These are phyloP conservation scores for Gerris lacustris DNA, from an alignment of 2,888 invertebrate genomes.

Conservation along the genomic window DNA sequence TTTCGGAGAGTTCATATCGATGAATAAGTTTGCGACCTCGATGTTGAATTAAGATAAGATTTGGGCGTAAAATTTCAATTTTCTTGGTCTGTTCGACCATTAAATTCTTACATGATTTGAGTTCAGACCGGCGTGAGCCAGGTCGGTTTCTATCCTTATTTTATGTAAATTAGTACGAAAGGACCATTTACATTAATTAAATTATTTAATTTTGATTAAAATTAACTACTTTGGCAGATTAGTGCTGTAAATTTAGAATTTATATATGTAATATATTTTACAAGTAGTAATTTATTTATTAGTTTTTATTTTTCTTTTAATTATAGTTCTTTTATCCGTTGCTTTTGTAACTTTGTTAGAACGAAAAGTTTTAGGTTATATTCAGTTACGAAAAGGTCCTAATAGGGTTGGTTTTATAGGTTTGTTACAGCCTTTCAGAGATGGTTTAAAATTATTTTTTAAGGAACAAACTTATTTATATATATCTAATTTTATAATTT, in stretches of 20 bases:
- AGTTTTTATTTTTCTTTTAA: constrained; percentile 42
- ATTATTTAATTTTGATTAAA: constrained; percentile 39
- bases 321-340: constrained; percentile 50
- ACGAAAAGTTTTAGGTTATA: constrained; percentile 56
- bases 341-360: constrained; percentile 62
- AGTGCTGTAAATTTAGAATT: constrained; percentile 60
- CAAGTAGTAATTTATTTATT: constrained; percentile 43
- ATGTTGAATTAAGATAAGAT: constrained; percentile 71
- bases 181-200: constrained; percentile 49
- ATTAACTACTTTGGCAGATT: constrained; percentile 50
- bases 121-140: constrained; percentile 76
- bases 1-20: constrained; percentile 60
- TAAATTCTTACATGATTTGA: constrained; percentile 78
- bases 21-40: constrained; percentile 71
- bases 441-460: constrained; percentile 59
- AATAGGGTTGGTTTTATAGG: constrained; percentile 55
- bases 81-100: constrained; percentile 69
- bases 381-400: constrained; percentile 61
- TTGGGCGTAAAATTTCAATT: constrained; percentile 52
- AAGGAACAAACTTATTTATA: constrained; percentile 49
- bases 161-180: constrained; percentile 63
- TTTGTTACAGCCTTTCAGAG: constrained; percentile 55
- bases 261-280: constrained; percentile 45
- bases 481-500: constrained; percentile 48
- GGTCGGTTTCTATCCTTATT: constrained; percentile 67